Percentiles rank a stretch among this genome's conserved stretches.
Conservation (phyloP, 2,797 vertebrate genomes). For the Platalea minor region DNA sequence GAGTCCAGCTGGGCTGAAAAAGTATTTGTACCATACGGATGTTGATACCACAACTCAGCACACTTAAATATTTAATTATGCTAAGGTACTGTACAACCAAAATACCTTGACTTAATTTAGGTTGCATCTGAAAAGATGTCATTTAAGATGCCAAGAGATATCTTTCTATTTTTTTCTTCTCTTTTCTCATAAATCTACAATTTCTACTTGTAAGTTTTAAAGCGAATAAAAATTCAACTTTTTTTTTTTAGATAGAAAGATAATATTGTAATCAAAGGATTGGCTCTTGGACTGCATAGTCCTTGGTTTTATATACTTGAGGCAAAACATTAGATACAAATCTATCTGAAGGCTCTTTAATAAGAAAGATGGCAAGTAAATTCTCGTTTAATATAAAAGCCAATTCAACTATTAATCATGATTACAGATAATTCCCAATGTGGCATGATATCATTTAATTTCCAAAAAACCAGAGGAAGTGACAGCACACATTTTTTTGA, state of each 20-base stretch:
- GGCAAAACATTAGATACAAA: constrained; percentile 45
- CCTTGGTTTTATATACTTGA: background rate
- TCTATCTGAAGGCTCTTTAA: constrained; percentile 51
- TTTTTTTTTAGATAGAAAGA: background rate
- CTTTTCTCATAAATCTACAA: background rate
- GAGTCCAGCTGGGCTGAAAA: constrained; percentile 1
- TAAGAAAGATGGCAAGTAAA: constrained; percentile 62
- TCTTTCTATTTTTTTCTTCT: background rate
- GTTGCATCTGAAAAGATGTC: background rate
- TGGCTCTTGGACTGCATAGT: background rate
- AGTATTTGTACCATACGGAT: background rate
- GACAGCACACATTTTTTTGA: constrained; percentile 36
- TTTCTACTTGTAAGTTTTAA: background rate
- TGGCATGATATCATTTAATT: constrained; percentile 60
- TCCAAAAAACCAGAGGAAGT: constrained; percentile 9
- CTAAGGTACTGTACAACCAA: background rate
- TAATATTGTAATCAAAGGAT: background rate
- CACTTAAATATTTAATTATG: constrained; percentile 17
- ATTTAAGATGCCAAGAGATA: constrained; percentile 13
- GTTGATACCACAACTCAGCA: background rate
- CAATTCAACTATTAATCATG: constrained; percentile 69
- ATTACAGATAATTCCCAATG: constrained; percentile 61
- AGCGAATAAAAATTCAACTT: background rate
- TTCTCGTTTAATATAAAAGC: constrained; percentile 66
- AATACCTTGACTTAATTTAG: constrained; percentile 33